Conservation (phyloP, 2,888 invertebrate species). For the Archaeoteleia sp. region DNA sequence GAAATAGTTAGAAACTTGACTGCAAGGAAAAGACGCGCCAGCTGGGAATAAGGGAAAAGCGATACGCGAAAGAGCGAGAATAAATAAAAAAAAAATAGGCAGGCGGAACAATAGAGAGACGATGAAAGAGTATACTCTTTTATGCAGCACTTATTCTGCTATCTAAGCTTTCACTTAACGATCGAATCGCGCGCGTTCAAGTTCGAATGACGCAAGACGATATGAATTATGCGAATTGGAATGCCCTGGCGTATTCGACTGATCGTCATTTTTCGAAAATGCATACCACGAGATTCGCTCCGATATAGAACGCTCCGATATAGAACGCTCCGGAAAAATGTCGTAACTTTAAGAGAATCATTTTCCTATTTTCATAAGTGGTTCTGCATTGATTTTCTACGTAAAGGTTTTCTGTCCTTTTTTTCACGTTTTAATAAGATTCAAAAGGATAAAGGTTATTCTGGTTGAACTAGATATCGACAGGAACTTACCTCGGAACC, state of each 20-base stretch:
- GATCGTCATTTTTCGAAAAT: slow-evolving; percentile 8
- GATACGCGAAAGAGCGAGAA: slow-evolving; percentile 6
- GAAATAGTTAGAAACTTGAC: slow-evolving; percentile 37
- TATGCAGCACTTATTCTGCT: slow-evolving; percentile 35
- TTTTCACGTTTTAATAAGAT: slow-evolving; percentile 6
- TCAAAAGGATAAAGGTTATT: no score
- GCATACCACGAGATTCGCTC: not conserved
- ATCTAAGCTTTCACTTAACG: slow-evolving; percentile 35
- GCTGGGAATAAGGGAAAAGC: slow-evolving; percentile 29
- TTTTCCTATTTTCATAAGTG: slow-evolving; percentile 21
- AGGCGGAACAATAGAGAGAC: slow-evolving; percentile 13
- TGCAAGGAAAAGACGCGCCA: slow-evolving; percentile 23
- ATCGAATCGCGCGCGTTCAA: slow-evolving; percentile 7
- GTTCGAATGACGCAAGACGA: slow-evolving; percentile 16
- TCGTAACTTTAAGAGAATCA: slow-evolving; percentile 20
- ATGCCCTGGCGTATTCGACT: slow-evolving; percentile 8
- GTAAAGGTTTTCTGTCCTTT: slow-evolving; percentile 11
- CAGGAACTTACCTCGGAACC: no score
- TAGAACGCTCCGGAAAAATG: not conserved
- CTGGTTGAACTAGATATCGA: no score
- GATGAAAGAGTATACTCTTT: slow-evolving; percentile 39
- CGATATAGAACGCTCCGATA: not conserved
- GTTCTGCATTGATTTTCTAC: slow-evolving; percentile 22
- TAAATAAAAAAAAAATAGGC: slow-evolving; percentile 29
- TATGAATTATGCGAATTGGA: slow-evolving; percentile 37